Conservation (phyloP, 2,113 vertebrate genomes). For the Bambusicola thoracicus region DNA sequence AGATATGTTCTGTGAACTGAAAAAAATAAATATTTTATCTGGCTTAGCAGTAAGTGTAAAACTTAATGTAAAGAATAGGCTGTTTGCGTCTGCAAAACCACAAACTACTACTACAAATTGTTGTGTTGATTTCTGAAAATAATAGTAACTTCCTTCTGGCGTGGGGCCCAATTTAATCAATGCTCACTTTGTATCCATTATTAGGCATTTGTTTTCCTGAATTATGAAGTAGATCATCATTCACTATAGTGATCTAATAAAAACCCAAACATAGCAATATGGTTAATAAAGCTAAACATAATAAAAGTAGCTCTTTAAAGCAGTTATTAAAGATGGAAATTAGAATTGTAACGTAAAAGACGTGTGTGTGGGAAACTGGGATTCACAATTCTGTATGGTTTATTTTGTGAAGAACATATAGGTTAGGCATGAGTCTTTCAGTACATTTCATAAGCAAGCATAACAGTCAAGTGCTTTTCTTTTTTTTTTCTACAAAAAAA, state of each 20-base stretch:
- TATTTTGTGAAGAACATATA: too few species aligned
- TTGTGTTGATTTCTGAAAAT: slow-evolving; percentile 2
- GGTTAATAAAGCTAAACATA: not conserved
- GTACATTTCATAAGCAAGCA: not conserved
- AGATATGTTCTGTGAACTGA: not conserved
- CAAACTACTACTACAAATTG: not conserved
- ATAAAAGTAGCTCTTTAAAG: not conserved
- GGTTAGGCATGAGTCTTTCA: not conserved
- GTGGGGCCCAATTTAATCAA: not conserved
- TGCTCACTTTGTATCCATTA: not conserved
- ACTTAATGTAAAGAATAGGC: not conserved
- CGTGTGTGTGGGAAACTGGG: not conserved
- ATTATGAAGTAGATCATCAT: not conserved
- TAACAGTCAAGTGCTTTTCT: not conserved
- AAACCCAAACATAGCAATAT: not conserved
- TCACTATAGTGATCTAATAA: not conserved
- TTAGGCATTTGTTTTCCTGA: not conserved
- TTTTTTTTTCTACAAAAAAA: not conserved
- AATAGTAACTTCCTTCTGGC: not conserved
- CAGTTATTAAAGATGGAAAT: not conserved
- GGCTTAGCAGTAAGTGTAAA: not conserved
- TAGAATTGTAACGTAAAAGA: not conserved
- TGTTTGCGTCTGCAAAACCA: not conserved
- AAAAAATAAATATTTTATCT: not conserved
- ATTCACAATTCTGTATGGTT: not conserved